phyloP scores from a whole-genome alignment of 2,113 vertebrate species.

The Prolemur simus region DNA sequence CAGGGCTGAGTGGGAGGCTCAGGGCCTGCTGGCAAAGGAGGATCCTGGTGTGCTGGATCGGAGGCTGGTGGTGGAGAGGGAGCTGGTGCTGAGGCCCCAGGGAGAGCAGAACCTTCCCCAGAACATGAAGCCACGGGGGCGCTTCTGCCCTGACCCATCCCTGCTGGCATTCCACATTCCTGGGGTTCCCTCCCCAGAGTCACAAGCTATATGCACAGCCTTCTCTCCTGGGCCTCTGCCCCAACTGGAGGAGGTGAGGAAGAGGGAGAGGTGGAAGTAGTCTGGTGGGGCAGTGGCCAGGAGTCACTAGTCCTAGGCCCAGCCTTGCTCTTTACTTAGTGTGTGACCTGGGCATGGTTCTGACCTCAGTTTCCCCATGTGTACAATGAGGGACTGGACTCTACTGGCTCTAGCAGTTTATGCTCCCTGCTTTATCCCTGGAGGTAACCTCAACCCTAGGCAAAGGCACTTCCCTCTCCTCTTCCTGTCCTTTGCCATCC shows the following conservation, averaged over 20 bases:
- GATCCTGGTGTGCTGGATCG: neutral
- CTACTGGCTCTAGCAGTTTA: neutral
- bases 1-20: conserved; percentile 30
- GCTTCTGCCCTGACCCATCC: neutral
- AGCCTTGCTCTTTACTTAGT: neutral
- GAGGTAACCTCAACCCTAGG: neutral
- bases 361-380: neutral
- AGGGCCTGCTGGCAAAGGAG: conserved; percentile 36
- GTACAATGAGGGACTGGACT: neutral
- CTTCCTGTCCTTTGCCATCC: neutral
- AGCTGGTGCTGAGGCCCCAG: neutral
- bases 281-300: neutral
- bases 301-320: neutral
- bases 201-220: neutral
- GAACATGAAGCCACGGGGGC: neutral
- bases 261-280: neutral
- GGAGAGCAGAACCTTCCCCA: neutral
- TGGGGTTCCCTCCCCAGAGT: neutral
- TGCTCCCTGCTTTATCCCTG: neutral
- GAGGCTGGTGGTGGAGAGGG: neutral
- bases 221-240: neutral
- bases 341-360: neutral
- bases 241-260: neutral
- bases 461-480: neutral
- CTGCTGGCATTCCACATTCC: neutral